A percentile compares a stretch with the other conserved stretches of the same genome.
Conservation (phyloP, 2,113 vertebrate species). For the Myotis yumanensis region DNA sequence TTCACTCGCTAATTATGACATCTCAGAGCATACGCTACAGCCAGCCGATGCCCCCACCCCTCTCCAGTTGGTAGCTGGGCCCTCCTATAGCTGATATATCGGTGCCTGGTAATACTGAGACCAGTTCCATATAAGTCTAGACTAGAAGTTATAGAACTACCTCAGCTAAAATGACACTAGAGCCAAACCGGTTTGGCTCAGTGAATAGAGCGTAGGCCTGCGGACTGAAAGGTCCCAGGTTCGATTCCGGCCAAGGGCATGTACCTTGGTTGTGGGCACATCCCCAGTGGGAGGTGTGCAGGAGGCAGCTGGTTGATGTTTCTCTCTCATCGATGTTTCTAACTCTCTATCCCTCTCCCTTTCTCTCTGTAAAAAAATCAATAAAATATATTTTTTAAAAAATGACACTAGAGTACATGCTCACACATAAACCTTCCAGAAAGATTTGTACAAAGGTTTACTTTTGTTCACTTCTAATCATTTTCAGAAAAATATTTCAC, state of each 20-base stretch:
- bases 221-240: no score
- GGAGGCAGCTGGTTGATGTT: no score
- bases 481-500: conserved; percentile 2
- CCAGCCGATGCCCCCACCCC: not conserved
- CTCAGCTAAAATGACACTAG: not conserved
- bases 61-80: not conserved
- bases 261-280: no score
- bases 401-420: not conserved
- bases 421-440: not conserved
- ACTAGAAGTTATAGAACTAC: not conserved
- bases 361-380: no score
- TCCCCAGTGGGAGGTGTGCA: no score
- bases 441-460: not conserved
- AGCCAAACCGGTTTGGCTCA: no score
- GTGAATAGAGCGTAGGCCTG: no score
- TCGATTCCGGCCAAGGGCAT: no score
- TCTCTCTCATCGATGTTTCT: no score
- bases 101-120: not conserved
- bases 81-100: not conserved
- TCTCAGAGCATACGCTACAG: not conserved
- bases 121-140: not conserved
- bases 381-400: no score
- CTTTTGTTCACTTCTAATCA: not conserved
- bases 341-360: no score
- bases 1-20: not conserved